Evolutionary conservation across 2,113 vertebrate genomes (phyloP).

Genomic region (Eublepharis macularius): DNA sequence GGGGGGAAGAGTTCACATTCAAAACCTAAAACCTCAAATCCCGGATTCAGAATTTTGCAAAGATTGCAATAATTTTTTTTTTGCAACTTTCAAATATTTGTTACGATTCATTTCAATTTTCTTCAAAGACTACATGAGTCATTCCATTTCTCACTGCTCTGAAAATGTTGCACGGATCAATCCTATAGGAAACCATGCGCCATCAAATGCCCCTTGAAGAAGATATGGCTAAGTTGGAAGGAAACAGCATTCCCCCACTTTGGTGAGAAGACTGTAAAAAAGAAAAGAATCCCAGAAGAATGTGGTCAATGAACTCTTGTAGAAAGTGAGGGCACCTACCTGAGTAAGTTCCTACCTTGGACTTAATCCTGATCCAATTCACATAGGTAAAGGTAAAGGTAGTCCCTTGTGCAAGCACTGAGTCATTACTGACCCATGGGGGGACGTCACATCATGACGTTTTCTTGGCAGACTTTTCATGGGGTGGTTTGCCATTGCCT

Average conservation of each 20-base stretch:
- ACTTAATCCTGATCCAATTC: constrained; percentile 2
- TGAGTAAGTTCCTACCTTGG: background rate
- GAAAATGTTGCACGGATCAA: background rate
- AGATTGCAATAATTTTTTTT: background rate
- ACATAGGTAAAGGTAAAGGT: background rate
- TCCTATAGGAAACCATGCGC: background rate
- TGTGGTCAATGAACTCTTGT: background rate
- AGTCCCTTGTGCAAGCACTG: too few species aligned
- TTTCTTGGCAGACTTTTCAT: too few species aligned
- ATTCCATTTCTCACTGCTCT: background rate
- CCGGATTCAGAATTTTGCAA: background rate
- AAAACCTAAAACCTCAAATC: background rate
- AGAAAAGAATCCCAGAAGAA: background rate
- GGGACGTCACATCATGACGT: too few species aligned
- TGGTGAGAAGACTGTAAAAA: background rate
- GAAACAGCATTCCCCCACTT: background rate
- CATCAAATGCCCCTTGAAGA: background rate
- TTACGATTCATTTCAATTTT: background rate
- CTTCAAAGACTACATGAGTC: background rate
- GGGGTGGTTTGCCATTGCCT: too few species aligned
- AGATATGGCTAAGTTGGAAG: background rate
- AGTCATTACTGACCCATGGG: too few species aligned
- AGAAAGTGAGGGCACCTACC: background rate
- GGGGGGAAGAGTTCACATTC: background rate
- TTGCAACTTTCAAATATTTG: background rate